Base-by-base conservation (phyloP, 2,113 vertebrate species). In the Bubo blakistoni region DNA sequence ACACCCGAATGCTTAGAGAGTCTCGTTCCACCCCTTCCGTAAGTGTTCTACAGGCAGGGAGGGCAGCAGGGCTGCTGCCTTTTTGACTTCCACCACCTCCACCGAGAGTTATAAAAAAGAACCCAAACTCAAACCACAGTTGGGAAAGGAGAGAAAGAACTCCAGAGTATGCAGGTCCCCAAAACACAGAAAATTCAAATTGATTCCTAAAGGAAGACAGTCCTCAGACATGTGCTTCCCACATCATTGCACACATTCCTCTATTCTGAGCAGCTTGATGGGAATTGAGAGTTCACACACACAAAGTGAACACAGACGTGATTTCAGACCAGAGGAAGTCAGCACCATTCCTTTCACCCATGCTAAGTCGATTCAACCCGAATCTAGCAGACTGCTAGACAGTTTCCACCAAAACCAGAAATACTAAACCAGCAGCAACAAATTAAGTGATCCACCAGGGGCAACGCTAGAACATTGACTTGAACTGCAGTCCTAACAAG, bases 331-430 rank as follows among this genome's bases (percentile, higher is more conserved):
- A 86, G 36, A 61, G 83, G 72, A 80, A 72, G 51, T 83, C 67
- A 89, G 90, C 82, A 90, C 67, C 62, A 15, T 62, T 81, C 70
- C 42, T 79, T 63, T 72, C 44, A 72, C 9, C 1, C 4, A 5
- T 1, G 10, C n/a, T 27, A 47, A 34, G 14, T 0, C 10, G 11
- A 49, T 44, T 66, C 25, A 81, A 10, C 30, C 71, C 2, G 1
- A 32, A 80, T 21, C 40, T 36, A 65, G 55, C 11, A 17, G 58
- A 47, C 6, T 27, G n/a, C 16, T 63, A 63, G 18, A 6, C 3
- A 62, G 32, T 44, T 90, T 67, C 61, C 49, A 63, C 69, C 55
- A 59, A 52, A 73, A 24, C 5, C 57, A 40, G 59, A 74, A 42
- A 76, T 7, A 36, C 22, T 78, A 81, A 91, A 63, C 26, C 44